Percentiles rank a stretch among this genome's conserved stretches.
phyloP scores from a whole-genome alignment of 1,140 invertebrate species.

The Leptinotarsa undecemlineata region DNA sequence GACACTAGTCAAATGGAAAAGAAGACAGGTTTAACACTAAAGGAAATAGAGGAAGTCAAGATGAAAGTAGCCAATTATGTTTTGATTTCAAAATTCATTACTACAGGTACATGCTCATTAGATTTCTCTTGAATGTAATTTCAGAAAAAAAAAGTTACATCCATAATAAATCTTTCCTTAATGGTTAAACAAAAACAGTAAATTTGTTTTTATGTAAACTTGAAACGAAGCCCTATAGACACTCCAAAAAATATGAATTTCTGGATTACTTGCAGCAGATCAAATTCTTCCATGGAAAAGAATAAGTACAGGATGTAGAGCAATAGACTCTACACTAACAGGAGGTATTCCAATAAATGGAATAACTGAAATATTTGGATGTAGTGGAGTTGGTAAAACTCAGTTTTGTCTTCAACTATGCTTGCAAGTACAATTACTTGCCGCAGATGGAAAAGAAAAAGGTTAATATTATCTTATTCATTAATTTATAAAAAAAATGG shows the following conservation, averaged over 20 bases:
- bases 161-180: neutral
- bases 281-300: constrained; percentile 49
- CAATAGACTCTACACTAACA: constrained; percentile 63
- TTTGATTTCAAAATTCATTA: neutral
- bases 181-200: neutral
- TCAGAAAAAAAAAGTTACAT: neutral
- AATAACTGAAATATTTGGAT: constrained; percentile 82
- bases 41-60: constrained; percentile 4
- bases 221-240: too few relatives aligned
- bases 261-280: constrained; percentile 27
- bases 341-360: constrained; percentile 76
- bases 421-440: constrained; percentile 52
- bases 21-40: neutral
- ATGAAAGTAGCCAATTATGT: neutral
- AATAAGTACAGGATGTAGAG: constrained; percentile 64
- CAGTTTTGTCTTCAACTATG: constrained; percentile 79
- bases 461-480: constrained; percentile 59
- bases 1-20: neutral
- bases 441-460: constrained; percentile 49
- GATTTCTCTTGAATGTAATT: neutral
- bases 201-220: neutral
- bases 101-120: neutral
- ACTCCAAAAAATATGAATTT: neutral
- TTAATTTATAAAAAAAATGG: constrained; percentile 77
- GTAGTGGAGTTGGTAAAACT: constrained; percentile 82